A percentile compares a stretch with the other conserved stretches of the same genome.
Evolutionary conservation across 2,113 vertebrate genomes (phyloP).

Genomic region (Ciconia maguari): DNA sequence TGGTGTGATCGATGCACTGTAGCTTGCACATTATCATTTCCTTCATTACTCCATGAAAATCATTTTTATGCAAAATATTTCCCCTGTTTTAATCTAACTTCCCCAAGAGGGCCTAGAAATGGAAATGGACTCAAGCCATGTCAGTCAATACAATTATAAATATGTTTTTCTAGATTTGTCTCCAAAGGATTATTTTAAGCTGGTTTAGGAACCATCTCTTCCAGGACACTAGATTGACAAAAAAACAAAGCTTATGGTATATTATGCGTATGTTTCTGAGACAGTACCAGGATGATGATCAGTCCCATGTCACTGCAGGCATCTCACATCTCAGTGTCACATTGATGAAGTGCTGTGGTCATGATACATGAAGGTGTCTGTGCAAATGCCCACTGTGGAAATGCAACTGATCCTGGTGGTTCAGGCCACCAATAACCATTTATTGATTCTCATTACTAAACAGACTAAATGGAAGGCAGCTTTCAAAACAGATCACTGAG

Average conservation of each 20-base stretch:
- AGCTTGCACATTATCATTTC: not conserved
- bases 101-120: slow-evolving; percentile 7
- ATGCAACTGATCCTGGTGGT: not conserved
- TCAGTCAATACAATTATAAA: not conserved
- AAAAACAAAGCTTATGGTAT: rapidly evolving
- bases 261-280: not conserved
- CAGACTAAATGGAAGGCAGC: not conserved
- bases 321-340: not conserved
- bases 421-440: not conserved
- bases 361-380: not conserved
- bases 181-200: not conserved
- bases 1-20: not conserved
- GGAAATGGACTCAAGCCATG: not conserved
- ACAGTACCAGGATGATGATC: not conserved
- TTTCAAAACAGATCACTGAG: not conserved
- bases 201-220: not conserved
- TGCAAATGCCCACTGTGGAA: not conserved
- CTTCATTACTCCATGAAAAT: slow-evolving; percentile 10
- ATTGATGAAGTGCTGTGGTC: not conserved
- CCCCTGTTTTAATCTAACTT: slow-evolving; percentile 29
- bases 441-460: not conserved
- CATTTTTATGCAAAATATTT: slow-evolving; percentile 54
- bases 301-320: not conserved
- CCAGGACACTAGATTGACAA: not conserved
- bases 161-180: not conserved